A percentile compares a stretch with the other conserved stretches of the same genome.
Conservation (phyloP, 2,113 vertebrate genomes). For the Hepsetus odoe region DNA sequence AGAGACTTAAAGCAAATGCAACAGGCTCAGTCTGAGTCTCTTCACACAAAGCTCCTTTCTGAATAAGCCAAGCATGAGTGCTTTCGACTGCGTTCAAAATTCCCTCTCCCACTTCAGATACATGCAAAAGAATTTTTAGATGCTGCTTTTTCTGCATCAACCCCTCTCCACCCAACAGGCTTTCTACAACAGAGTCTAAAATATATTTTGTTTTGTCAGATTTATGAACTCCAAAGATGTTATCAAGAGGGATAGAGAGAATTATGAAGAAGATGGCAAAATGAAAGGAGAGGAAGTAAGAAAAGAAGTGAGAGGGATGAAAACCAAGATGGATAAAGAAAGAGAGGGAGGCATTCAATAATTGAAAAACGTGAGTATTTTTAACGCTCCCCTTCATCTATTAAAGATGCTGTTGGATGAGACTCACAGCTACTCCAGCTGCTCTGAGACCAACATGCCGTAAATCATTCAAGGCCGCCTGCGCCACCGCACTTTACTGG, state of each 20-base stretch:
- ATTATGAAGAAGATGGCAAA: neutral
- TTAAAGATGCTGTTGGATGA: conserved; percentile 51
- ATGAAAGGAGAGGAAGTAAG: neutral
- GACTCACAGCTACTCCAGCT: conserved; percentile 45
- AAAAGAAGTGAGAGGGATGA: neutral
- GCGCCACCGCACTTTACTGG: neutral
- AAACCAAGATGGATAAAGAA: neutral
- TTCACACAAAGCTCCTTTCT: no score
- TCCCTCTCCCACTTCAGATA: neutral
- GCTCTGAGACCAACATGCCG: conserved; percentile 32
- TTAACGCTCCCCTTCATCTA: conserved; percentile 43
- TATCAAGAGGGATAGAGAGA: neutral
- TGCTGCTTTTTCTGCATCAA: neutral
- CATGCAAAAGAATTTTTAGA: conserved; percentile 4
- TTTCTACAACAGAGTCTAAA: neutral
- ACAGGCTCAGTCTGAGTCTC: neutral
- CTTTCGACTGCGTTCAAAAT: neutral
- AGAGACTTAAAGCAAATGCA: neutral
- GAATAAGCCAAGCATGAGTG: neutral
- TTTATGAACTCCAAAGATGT: neutral
- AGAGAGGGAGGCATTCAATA: conserved; percentile 36
- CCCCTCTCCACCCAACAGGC: neutral
- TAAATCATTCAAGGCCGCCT: conserved; percentile 47
- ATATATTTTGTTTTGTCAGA: neutral
- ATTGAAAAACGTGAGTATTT: conserved; percentile 46